Evolutionary conservation across 2,888 invertebrate species (phyloP), one percentile per base, ranked within the genome.

Genomic region (Pristionchus exspectatus): DNA sequence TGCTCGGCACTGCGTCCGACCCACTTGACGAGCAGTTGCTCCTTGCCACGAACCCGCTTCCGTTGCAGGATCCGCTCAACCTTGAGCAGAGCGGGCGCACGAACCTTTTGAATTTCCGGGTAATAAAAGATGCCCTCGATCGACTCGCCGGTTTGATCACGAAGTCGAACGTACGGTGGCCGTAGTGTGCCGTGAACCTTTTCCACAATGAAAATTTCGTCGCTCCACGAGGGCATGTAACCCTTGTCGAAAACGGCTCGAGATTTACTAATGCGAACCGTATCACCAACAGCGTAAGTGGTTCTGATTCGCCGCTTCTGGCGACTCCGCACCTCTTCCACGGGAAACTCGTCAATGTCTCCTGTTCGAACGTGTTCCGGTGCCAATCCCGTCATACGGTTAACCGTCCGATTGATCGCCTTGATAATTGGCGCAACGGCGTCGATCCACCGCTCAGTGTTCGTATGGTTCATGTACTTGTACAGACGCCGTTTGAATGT

Each of bases 401-500:
- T 63, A 30, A 4, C 33, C 14, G 85, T 63, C 9, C 18, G 9
- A 63, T 85, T 85, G 56, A 85, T 85, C 4, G 30, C 85, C 2
- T 1, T 4, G 33, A 85, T 63, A 30, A 85, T 33, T 1, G 24
- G 18, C 1, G 16, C 33, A 5, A 59, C 38, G 3, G 63, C 85
- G n/a, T 85, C 63, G 18, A 85, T 50, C 85, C 85, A 85, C 2
- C 33, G 10, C 10, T 30, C 1, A 2, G 85, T 59, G 38, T 33
- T 38, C 2, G 9, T 59, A 33, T 63, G 33, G 14, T 56, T 30
- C 3, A 85, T 10, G 21, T 63, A 85, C 63, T 85, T 85, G 85
- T 85, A 85, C 30, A 85, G 85, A 33, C 85, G 85, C 5, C 24
- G 3, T 33, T 85, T 85, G 24, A 59, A 33, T 5, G 85, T 85